Base-by-base conservation (phyloP, 2,888 invertebrate genomes). In the Gryllus longicercus region DNA sequence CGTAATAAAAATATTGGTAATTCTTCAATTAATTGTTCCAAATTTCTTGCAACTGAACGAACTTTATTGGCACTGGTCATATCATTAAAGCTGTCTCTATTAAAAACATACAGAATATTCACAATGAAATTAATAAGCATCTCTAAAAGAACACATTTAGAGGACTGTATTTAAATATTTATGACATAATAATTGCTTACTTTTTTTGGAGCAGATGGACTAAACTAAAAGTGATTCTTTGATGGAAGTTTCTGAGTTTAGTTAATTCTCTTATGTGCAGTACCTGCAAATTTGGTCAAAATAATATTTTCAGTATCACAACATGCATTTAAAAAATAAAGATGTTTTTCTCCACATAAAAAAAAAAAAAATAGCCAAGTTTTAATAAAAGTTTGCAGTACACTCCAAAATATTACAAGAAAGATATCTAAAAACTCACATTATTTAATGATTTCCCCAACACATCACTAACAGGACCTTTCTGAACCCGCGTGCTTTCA, bases 1-100 rank as follows among this genome's bases (percentile, higher is more conserved):
- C 91, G 88, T 79, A 90, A 85, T 82, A 92, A 87, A 85, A 91
- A 91, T 25, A 91, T 88, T 4, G 92, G 92, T 82, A 92, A 88
- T 85, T 92, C 92, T 84, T 91, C 90, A 80, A 91, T 89, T 12
- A 92, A 86, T 84, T 91, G 91, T 83, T 92, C 91, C 80, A 92
- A 86, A 85, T 91, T 91, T 84, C 90, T 88, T 75, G 90, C 89
- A 74, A 92, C 90, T 18, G 91, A 91, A 79, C 91, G 87, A 78
- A 90, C 88, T 86, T 91, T 91, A 84, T 91, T 90, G 2, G 89
- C 86, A 78, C 88, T 87, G 51, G 90, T 89, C 91, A 92, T 91
- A 83, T 90, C 90, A 84, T 89, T 90, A 85, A 91, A 92, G 82
- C 89, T 89, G 81, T 90, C 90, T 84, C 92, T 92, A 81, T 38